phyloP scores from a whole-genome alignment of 2,888 invertebrate species.

The Neoascia interrupta region DNA sequence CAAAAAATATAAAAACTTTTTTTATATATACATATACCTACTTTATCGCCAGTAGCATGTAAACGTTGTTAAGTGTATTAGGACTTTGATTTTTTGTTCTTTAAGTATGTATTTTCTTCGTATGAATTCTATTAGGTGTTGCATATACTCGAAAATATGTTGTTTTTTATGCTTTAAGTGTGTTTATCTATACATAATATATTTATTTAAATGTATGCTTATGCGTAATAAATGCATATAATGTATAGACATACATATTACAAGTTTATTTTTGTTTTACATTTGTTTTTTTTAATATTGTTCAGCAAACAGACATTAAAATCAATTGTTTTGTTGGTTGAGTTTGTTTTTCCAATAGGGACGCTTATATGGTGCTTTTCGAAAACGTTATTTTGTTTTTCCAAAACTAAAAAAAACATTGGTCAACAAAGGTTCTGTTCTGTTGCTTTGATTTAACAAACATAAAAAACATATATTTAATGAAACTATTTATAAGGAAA shows the following conservation, averaged over 20 bases:
- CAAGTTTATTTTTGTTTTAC: background rate
- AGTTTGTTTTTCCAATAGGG: constrained; percentile 25
- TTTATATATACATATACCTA: no score
- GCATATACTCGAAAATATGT: no score
- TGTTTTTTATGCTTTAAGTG: no score
- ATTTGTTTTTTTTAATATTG: no score
- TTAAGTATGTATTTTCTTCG: constrained; percentile 3
- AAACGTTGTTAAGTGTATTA: constrained; percentile 38
- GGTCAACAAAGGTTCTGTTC: no score
- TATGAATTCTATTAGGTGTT: constrained; percentile 35
- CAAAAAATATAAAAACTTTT: no score
- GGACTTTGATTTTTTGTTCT: background rate
- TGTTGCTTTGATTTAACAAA: background rate
- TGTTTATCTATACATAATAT: no score
- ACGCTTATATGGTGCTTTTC: constrained; percentile 44
- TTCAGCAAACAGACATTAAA: no score
- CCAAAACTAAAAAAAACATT: no score
- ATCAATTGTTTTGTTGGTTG: background rate
- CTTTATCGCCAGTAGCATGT: constrained; percentile 41
- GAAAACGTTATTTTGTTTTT: background rate
- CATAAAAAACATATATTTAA: background rate
- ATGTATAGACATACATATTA: no score
- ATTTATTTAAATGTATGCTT: no score
- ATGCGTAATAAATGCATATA: no score
- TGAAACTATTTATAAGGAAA: constrained; percentile 13